phyloP scores from a whole-genome alignment of 2,113 vertebrate genomes.

The Pholis gunnellus region DNA sequence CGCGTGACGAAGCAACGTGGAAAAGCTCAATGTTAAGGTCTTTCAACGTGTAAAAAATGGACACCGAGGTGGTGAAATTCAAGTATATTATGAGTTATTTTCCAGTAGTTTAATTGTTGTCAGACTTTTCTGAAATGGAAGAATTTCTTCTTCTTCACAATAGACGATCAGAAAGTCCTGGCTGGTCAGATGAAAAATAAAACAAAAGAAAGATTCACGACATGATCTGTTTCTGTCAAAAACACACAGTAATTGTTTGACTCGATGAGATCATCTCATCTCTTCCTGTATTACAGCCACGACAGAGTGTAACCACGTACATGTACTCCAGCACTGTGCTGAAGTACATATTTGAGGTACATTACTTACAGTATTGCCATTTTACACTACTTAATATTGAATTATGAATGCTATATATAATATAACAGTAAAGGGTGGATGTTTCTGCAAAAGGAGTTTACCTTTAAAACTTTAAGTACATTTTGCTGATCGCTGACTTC shows the following conservation, averaged over 20 bases:
- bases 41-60: background rate
- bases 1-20: background rate
- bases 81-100: background rate
- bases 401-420: background rate
- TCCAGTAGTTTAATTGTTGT: too few relatives aligned
- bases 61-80: background rate
- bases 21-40: background rate
- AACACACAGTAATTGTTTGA: background rate
- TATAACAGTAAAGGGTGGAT: background rate
- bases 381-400: background rate
- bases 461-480: background rate
- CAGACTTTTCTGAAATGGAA: background rate
- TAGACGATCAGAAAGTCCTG: background rate
- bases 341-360: background rate
- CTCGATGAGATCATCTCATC: background rate
- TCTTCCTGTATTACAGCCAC: background rate
- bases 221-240: background rate
- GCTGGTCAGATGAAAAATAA: background rate
- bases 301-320: background rate
- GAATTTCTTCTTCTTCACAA: background rate
- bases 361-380: background rate
- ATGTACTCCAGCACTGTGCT: background rate
- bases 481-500: background rate
- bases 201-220: constrained; percentile 8
- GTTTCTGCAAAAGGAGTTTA: background rate